Evolutionary conservation across 2,113 vertebrate species (phyloP).

Genomic region (Thermophis baileyi): DNA sequence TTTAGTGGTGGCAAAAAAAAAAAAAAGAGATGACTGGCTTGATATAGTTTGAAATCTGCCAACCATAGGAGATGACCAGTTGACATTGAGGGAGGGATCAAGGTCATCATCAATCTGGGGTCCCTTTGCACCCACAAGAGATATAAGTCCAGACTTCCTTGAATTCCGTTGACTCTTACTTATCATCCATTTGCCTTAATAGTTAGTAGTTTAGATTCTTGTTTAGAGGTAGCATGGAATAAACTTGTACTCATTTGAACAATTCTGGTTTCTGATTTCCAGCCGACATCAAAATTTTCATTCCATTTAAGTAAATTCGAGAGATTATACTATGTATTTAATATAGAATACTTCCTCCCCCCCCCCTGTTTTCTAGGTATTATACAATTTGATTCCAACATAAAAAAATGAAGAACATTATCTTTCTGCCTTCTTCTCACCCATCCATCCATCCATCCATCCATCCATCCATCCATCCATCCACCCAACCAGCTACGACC

Average conservation of each 20-base stretch:
- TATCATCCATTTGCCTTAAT: background rate
- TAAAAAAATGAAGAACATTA: background rate
- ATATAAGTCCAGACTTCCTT: background rate
- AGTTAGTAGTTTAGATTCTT: background rate
- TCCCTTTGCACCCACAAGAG: background rate
- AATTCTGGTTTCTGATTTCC: background rate
- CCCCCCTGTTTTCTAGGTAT: conserved; percentile 19
- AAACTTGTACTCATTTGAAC: background rate
- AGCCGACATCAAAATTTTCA: conserved; percentile 40
- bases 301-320: conserved; percentile 29
- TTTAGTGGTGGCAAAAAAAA: conserved; percentile 16
- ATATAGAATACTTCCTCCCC: conserved; percentile 18
- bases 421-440: background rate
- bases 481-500: background rate
- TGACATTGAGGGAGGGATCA: background rate
- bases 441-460: background rate
- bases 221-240: background rate
- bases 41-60: conserved; percentile 43
- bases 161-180: background rate
- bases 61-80: background rate
- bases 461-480: background rate
- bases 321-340: conserved; percentile 26
- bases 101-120: background rate
- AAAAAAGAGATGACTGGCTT: conserved; percentile 30
- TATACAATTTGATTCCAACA: background rate